phyloP scores from a whole-genome alignment of 2,797 vertebrate species.

The Eidolon dupreanum region DNA sequence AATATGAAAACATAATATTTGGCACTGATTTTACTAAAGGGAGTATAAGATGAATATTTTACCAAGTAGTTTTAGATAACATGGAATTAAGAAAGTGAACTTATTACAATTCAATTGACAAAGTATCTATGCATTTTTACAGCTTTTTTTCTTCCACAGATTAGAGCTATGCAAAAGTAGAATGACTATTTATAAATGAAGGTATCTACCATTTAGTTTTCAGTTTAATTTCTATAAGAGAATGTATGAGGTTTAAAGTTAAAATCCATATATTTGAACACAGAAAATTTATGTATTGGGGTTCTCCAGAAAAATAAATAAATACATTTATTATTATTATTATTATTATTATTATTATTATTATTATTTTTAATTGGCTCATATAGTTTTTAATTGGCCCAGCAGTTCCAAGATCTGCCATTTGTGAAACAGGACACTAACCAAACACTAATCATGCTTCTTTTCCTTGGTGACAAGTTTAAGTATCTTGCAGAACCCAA shows the following conservation, averaged over 20 bases:
- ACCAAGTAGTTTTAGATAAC: neutral
- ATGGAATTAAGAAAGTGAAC: neutral
- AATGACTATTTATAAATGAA: neutral
- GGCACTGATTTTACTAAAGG: neutral
- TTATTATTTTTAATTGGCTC: neutral
- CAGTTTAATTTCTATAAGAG: conserved; percentile 18
- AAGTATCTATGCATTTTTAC: neutral
- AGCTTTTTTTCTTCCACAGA: neutral
- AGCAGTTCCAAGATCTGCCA: neutral
- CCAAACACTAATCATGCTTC: neutral
- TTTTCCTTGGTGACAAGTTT: neutral
- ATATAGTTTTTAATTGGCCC: neutral
- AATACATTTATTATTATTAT: neutral
- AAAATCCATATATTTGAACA: neutral
- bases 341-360: too few species aligned
- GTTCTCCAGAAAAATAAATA: neutral
- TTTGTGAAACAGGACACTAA: neutral
- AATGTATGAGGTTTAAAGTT: neutral
- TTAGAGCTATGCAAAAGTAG: neutral
- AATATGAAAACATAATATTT: neutral
- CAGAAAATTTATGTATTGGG: neutral
- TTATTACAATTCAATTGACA: neutral
- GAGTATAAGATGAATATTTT: conserved; percentile 1
- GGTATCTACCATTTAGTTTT: neutral
- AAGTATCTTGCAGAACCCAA: neutral